Base-by-base conservation (phyloP, 2,113 vertebrate genomes). In the Sus scrofa region DNA sequence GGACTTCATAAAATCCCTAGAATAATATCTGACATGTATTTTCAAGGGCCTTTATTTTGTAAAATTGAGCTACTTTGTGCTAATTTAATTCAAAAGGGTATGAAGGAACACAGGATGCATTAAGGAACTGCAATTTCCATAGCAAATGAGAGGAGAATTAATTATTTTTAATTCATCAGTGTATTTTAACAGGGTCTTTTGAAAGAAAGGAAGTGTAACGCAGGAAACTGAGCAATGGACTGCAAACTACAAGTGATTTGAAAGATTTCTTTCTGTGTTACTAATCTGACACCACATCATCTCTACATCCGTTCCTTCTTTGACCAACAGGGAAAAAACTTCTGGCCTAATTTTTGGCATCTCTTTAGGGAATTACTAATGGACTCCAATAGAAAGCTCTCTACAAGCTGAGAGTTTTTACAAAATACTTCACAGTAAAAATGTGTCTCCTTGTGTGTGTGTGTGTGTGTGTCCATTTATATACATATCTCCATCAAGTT, bases 81-180 rank as follows among this genome's bases (percentile, higher is more conserved):
- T 70, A 73, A 89, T 89, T 89, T 96, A 96, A 96, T 78, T 96
- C 96, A 94, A 63, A 83, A 88, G 83, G 67, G 62, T 73, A 89
- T 12, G 65, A 89, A 92, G 62, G 77, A 95, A 62, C 15, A 88
- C 52, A 70, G 67, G 82, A 89, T 77, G 56, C 56, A 71, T 39
- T 79, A 86, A 95, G 73, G 78, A 93, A 82, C 67, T 78, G 19
- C 19, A 54, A 96, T 96, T 94, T 62, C 96, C 83, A 97, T 97
- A 91, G 96, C 92, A 97, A 97, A 89, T 75, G 22, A 91, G 44
- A 56, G 54, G 15, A 91, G 92, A 93, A 95, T 89, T 97, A 97
- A 97, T 97, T 93, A 96, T 95, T 96, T 88, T 97, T 94, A 96
- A 94, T 71, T 56, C 79, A 63, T 83, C 78, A 91, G 68, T 91